A percentile compares a stretch with the other conserved stretches of the same genome.
These are phyloP conservation scores for Boleophthalmus pectinirostris DNA, from an alignment of 2,113 vertebrate genomes.

Conservation along the genomic window DNA sequence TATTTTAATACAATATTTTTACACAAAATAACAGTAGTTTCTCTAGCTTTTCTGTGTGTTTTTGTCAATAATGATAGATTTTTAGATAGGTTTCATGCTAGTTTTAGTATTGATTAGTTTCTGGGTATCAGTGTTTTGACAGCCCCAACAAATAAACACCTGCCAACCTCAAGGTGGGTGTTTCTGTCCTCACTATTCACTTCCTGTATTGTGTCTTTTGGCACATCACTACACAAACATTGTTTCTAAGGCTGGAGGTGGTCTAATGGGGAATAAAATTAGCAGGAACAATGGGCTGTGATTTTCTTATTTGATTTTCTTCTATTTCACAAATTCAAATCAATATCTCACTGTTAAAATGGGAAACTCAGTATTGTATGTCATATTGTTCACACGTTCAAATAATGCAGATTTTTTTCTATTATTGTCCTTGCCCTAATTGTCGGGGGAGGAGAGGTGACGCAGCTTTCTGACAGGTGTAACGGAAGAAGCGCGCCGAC, in stretches of 20 bases:
- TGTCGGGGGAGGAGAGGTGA: conserved; percentile 2
- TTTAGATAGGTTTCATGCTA: no score
- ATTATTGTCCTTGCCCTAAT: background rate
- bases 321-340: background rate
- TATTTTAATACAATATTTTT: no score
- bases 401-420: background rate
- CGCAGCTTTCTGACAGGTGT: conserved; percentile 34
- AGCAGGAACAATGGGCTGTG: background rate
- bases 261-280: background rate
- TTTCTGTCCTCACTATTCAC: background rate
- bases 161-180: background rate
- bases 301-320: background rate
- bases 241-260: background rate
- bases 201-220: background rate
- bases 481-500: conserved; percentile 38
- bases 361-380: background rate
- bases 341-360: background rate
- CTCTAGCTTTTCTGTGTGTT: no score
- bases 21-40: no score
- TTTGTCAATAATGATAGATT: no score
- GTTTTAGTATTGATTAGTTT: no score
- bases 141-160: background rate
- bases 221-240: background rate
- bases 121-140: no score
- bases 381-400: background rate